These are phyloP conservation scores for Poeciliopsis retropinna DNA, from an alignment of 2,113 vertebrate species.

Conservation along the genomic window DNA sequence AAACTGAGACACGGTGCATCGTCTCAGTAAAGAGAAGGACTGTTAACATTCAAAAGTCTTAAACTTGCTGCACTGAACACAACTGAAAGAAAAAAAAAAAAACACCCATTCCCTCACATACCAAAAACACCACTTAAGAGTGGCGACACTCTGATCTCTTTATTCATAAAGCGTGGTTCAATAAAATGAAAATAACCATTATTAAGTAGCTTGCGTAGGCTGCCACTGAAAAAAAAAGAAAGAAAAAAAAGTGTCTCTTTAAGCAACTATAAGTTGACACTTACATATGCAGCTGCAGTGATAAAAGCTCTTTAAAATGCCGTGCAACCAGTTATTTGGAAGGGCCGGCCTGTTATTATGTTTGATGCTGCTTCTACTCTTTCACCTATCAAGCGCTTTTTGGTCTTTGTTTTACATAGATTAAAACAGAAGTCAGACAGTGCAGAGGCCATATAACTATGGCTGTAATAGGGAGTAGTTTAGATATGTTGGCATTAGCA, in stretches of 20 bases:
- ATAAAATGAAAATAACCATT: slow-evolving; percentile 76
- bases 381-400: slow-evolving; percentile 35
- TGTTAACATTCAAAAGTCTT: slow-evolving; percentile 22
- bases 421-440: slow-evolving; percentile 19
- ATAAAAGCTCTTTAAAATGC: slow-evolving; percentile 60
- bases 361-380: slow-evolving; percentile 45
- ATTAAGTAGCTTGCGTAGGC: slow-evolving; percentile 65
- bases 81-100: slow-evolving; percentile 21
- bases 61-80: slow-evolving; percentile 20
- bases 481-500: background rate
- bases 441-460: slow-evolving; percentile 21
- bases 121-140: slow-evolving; percentile 72
- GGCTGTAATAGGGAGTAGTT: background rate
- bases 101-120: slow-evolving; percentile 58
- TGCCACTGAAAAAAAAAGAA: slow-evolving; percentile 44
- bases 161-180: slow-evolving; percentile 54
- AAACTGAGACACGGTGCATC: background rate
- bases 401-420: slow-evolving; percentile 71
- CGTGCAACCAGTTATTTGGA: slow-evolving; percentile 65
- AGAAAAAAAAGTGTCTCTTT: slow-evolving; percentile 31
- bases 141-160: slow-evolving; percentile 66
- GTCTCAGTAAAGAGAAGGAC: background rate
- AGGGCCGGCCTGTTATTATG: slow-evolving; percentile 64
- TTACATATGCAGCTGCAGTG: slow-evolving; percentile 52
- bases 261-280: slow-evolving; percentile 56